Conservation (phyloP, 2,888 invertebrate genomes). For the Notodonta ziczac region DNA sequence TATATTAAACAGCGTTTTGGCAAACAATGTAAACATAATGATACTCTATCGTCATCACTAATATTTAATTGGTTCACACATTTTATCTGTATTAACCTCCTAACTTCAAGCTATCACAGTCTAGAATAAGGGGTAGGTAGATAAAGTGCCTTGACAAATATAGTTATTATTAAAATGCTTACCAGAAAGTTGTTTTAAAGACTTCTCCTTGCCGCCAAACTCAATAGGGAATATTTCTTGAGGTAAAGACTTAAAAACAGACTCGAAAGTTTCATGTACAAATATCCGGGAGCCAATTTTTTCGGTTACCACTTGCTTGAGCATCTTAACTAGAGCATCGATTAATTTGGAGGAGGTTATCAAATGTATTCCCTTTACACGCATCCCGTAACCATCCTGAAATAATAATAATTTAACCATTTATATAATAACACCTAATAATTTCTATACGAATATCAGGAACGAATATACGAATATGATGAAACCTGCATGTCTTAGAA, state of each 20-base stretch:
- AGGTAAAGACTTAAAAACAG: neutral
- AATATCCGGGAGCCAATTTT: constrained; percentile 1
- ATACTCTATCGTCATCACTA: too few species aligned
- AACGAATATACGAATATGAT: too few species aligned
- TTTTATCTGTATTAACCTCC: too few species aligned
- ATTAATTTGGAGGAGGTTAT: constrained; percentile 1
- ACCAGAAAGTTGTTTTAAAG: constrained; percentile 37
- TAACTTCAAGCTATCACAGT: too few species aligned
- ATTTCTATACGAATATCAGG: too few species aligned
- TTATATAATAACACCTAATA: too few species aligned
- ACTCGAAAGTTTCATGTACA: neutral
- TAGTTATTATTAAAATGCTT: constrained; percentile 6
- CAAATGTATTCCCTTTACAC: constrained; percentile 1
- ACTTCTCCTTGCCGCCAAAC: constrained; percentile 7
- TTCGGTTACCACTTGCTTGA: neutral
- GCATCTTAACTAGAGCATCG: neutral
- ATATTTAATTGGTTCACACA: neutral
- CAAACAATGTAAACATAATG: too few species aligned
- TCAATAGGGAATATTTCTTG: constrained; percentile 2
- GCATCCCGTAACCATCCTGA: constrained; percentile 3
- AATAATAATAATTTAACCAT: neutral
- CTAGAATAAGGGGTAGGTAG: too few species aligned
- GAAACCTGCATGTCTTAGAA: too few species aligned
- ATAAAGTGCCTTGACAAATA: too few species aligned
- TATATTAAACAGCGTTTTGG: too few species aligned